phyloP scores from a whole-genome alignment of 1,140 invertebrate species.

The Pentalonia nigronervosa region DNA sequence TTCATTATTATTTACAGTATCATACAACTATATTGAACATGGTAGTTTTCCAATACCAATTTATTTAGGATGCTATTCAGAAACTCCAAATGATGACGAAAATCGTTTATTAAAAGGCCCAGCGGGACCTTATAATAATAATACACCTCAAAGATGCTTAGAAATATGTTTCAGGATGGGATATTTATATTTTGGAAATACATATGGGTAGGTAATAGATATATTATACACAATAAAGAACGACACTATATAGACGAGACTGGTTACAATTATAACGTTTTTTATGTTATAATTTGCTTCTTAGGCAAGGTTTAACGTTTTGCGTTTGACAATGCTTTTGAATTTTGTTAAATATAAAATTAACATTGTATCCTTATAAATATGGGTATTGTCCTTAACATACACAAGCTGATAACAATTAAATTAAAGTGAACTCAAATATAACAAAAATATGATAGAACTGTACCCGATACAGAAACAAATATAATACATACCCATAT shows the following conservation, averaged over 20 bases:
- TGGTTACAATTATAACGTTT: too few relatives aligned
- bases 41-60: conserved; percentile 41
- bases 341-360: not conserved
- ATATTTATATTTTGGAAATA: conserved; percentile 55
- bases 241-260: not conserved
- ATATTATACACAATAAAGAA: not conserved
- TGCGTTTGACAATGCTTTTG: not conserved
- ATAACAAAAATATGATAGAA: too few relatives aligned
- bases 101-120: conserved; percentile 42
- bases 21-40: not conserved
- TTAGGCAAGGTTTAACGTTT: not conserved
- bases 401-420: too few relatives aligned
- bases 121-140: not conserved
- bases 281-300: not conserved
- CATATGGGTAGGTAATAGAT: conserved; percentile 40
- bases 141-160: conserved; percentile 58
- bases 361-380: not conserved
- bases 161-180: conserved; percentile 60
- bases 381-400: too few relatives aligned
- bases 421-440: too few relatives aligned
- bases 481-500: too few relatives aligned
- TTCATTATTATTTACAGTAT: not conserved
- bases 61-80: conserved; percentile 40
- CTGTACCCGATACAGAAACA: too few relatives aligned
- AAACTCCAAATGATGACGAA: conserved; percentile 20